These are phyloP conservation scores for Mallotus villosus DNA, from an alignment of 2,797 vertebrate genomes.

Conservation along the genomic window DNA sequence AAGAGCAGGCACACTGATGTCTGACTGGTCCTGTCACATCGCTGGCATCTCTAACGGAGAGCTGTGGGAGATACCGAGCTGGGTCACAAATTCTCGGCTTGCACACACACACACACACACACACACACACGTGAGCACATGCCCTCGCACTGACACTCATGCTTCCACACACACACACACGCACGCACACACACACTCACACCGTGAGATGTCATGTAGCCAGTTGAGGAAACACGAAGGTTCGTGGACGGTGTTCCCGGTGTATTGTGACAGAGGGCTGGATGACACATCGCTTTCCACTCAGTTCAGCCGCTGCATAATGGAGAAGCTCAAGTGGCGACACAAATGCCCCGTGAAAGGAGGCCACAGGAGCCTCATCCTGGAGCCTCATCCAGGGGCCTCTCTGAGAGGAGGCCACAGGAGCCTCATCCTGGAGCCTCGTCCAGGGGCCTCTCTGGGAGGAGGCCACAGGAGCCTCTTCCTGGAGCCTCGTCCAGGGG, in stretches of 20 bases:
- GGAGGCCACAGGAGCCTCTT: no score
- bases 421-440: no score
- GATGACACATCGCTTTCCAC: neutral
- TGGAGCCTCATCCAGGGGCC: no score
- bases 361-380: neutral
- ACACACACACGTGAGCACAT: neutral
- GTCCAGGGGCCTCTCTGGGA: no score
- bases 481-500: no score
- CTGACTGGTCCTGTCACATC: conserved; percentile 49
- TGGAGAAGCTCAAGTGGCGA: neutral
- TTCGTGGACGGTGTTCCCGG: neutral
- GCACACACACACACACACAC: neutral
- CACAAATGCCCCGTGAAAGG: neutral
- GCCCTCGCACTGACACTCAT: neutral
- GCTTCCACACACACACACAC: neutral
- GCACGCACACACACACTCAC: neutral
- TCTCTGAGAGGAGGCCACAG: no score
- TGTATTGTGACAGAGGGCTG: neutral
- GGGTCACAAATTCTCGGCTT: conserved; percentile 29
- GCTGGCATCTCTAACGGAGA: conserved; percentile 46
- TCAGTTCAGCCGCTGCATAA: neutral
- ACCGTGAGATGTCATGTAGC: no score
- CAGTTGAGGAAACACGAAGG: conserved; percentile 25
- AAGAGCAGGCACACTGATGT: conserved; percentile 63
- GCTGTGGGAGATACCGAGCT: conserved; percentile 19